Conservation (phyloP, 1,140 invertebrate species). For the Pteromalus puparum region DNA sequence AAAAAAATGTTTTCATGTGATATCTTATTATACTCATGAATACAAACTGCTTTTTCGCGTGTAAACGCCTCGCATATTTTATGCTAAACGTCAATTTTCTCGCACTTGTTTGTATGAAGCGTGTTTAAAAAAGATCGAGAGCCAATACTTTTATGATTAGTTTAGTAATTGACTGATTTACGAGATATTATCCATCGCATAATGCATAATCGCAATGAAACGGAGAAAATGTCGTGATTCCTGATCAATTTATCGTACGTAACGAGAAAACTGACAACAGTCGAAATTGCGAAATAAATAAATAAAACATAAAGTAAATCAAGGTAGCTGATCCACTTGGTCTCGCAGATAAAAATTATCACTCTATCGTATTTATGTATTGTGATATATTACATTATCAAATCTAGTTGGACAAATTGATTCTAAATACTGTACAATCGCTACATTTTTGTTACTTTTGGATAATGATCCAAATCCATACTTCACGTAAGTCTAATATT, state of each 20-base stretch:
- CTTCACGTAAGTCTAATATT: too few relatives aligned
- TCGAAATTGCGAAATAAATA: not conserved
- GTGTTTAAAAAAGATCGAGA: slow-evolving; percentile 10
- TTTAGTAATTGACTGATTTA: slow-evolving; percentile 9
- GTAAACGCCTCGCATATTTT: slow-evolving; percentile 3
- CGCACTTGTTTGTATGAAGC: not conserved
- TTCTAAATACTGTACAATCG: too few relatives aligned
- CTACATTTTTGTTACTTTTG: too few relatives aligned
- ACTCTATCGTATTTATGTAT: not conserved
- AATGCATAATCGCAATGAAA: not conserved
- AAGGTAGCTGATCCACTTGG: not conserved
- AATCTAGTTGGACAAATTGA: not conserved
- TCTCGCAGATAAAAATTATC: too few relatives aligned
- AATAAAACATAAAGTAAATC: not conserved
- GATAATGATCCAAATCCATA: too few relatives aligned
- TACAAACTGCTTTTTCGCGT: slow-evolving; percentile 16
- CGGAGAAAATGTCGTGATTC: not conserved
- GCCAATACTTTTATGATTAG: slow-evolving; percentile 15
- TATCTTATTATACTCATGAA: slow-evolving; percentile 8
- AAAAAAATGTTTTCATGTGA: slow-evolving; percentile 11
- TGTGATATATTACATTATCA: not conserved
- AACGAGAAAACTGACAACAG: not conserved
- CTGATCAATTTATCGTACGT: not conserved
- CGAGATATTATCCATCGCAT: not conserved
- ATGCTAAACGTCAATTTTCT: slow-evolving; percentile 19